Evolutionary conservation across 2,113 vertebrate genomes (phyloP), one percentile per base, ranked within the genome.

Genomic region (Callionymus lyra): DNA sequence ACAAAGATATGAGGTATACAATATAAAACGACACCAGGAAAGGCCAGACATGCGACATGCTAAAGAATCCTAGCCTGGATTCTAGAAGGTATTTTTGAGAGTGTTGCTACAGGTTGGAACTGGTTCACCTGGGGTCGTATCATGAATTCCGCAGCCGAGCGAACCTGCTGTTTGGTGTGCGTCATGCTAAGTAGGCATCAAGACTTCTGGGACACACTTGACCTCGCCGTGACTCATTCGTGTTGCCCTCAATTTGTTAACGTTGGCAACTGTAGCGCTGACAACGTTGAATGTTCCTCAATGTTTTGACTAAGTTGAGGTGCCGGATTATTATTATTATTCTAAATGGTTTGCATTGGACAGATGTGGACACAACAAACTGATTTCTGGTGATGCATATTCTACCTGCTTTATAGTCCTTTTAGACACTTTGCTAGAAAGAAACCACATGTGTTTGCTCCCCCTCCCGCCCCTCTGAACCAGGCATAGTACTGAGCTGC

Each of bases 31-130:
- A 27, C 21, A 57, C 34, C 48, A 53, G 50, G 17, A 68, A 39
- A 27, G 6, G 39, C 6, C 6, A 42, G 18, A 56, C 8, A 5
- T 27, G 21, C 4, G 8, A 27, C 21, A 27, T 27, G 21, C 21
- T 27, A 27, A 27, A 27, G 21, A 8, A 4, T 5, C 4, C 21
- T 27, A 8, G 21, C 21, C 21, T 27, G 21, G 21, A 27, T 34
- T 47, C 16, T 51, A 44, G 44, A 14, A 72, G 67, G 43, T 59
- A 46, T 70, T 74, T 67, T 16, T 33, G 42, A 52, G 33, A 70
- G 76, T 44, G 14, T 65, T 9, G 43, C 55, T 72, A 63, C 82
- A 81, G 79, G 81, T 83, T 79, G 57, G 49, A 74, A 82, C 80
- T 81, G 68, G 77, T 79, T 78, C 56, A 56, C 66, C 40, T 42